Evolutionary conservation across 2,888 invertebrate genomes (phyloP).

Genomic region (Tanytarsus gracilentus): DNA sequence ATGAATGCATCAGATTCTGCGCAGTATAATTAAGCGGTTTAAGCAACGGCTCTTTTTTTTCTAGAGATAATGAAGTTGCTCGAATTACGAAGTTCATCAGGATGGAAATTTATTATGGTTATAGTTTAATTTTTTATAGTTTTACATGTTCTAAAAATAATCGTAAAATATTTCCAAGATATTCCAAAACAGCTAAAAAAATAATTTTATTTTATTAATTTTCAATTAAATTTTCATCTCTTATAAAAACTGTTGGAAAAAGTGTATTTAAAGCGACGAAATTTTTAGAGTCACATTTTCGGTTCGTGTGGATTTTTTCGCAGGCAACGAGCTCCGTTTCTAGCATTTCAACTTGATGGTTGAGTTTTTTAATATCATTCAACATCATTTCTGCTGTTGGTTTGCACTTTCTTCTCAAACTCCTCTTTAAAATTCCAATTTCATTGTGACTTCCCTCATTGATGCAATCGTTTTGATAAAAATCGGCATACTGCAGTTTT

Average conservation of each 20-base stretch:
- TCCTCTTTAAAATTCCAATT: background rate
- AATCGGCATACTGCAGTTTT: background rate
- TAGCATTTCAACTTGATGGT: background rate
- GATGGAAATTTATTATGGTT: too few species aligned
- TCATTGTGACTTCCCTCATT: background rate
- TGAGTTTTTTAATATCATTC: background rate
- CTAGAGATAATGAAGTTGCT: too few species aligned
- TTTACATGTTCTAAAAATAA: too few species aligned
- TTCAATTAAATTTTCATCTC: background rate
- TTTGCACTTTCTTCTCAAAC: background rate
- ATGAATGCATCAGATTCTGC: too few species aligned
- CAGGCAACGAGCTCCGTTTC: background rate
- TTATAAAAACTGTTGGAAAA: background rate
- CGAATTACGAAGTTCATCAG: too few species aligned
- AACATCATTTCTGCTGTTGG: background rate
- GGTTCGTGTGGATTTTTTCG: background rate
- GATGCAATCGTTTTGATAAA: slow-evolving; percentile 10
- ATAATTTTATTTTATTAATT: too few species aligned
- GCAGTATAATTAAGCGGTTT: too few species aligned
- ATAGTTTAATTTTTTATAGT: too few species aligned
- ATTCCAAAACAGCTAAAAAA: too few species aligned
- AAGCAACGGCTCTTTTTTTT: too few species aligned
- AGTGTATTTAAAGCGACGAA: background rate
- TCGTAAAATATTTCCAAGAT: too few species aligned
- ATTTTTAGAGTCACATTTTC: background rate